These are phyloP conservation scores for Noctua janthe DNA, from an alignment of 2,888 invertebrate genomes.

Conservation along the genomic window DNA sequence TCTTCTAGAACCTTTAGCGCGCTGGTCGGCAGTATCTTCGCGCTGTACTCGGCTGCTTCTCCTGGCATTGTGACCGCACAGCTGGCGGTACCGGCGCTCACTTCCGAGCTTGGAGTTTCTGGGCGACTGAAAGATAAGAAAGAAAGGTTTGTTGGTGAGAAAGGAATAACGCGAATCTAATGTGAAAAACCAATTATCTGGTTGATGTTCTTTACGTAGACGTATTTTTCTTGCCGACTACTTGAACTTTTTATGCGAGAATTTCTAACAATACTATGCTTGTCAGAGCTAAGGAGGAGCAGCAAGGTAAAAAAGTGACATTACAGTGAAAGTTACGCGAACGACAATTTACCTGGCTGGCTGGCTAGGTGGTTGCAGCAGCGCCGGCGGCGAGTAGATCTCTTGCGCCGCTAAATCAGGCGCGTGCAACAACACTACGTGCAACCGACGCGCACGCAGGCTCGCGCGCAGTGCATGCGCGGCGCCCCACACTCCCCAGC, in stretches of 20 bases:
- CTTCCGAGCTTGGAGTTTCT: slow-evolving; percentile 86
- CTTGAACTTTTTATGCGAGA: neutral
- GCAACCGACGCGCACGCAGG: slow-evolving; percentile 92
- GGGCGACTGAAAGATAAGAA: slow-evolving; percentile 81
- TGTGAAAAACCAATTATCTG: neutral
- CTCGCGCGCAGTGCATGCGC: slow-evolving; percentile 93
- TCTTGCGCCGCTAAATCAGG: slow-evolving; percentile 92
- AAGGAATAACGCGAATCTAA: neutral
- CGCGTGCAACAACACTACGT: slow-evolving; percentile 94
- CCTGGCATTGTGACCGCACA: slow-evolving; percentile 89
- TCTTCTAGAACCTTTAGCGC: slow-evolving; percentile 92
- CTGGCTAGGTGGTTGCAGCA: slow-evolving; percentile 83
- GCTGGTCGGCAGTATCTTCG: slow-evolving; percentile 91
- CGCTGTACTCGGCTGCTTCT: slow-evolving; percentile 92
- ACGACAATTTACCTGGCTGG: slow-evolving; percentile 80
- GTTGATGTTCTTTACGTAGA: neutral
- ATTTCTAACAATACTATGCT: neutral
- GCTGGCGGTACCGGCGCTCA: slow-evolving; percentile 82
- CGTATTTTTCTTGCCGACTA: neutral
- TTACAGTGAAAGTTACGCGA: neutral
- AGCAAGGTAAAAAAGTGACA: neutral
- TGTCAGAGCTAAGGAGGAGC: neutral
- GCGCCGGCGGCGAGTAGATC: slow-evolving; percentile 91
- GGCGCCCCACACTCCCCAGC: slow-evolving; percentile 95
- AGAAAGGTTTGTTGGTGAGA: neutral